Percentiles rank a stretch among this genome's conserved stretches.
These are phyloP conservation scores for Sula dactylatra DNA, from an alignment of 2,113 vertebrate species.

Conservation along the genomic window DNA sequence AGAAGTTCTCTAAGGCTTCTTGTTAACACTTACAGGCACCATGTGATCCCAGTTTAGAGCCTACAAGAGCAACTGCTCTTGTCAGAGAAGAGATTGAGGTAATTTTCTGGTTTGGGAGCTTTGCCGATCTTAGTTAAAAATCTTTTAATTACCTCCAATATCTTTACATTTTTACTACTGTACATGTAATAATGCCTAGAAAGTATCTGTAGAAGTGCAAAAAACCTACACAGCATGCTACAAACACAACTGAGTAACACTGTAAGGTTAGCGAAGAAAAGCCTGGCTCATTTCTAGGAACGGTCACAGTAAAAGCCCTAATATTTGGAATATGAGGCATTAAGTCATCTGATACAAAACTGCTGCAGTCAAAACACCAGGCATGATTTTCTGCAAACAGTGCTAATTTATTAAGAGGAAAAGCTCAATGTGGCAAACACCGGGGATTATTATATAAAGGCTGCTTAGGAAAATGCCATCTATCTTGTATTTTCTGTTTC, in stretches of 20 bases:
- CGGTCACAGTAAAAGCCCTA: not conserved
- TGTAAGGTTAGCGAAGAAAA: not conserved
- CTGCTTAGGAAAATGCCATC: not conserved
- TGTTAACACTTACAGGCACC: conserved; percentile 62
- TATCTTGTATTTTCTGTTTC: not conserved
- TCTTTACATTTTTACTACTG: not conserved
- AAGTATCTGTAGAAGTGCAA: not conserved
- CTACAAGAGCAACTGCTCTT: conserved; percentile 24
- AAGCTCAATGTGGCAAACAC: not conserved
- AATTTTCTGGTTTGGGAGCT: conserved; percentile 15
- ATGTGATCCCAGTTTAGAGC: not conserved
- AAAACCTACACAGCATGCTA: not conserved
- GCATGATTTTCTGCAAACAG: not conserved
- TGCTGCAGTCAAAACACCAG: not conserved
- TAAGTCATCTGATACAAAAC: not conserved
- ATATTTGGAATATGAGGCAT: not conserved
- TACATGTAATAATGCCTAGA: not conserved
- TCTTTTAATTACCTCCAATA: not conserved
- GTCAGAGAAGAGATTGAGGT: not conserved
- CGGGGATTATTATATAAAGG: not conserved
- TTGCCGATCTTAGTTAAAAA: not conserved
- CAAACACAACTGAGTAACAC: not conserved
- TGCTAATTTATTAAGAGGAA: not conserved
- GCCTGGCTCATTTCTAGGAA: not conserved
- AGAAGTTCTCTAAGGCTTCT: conserved; percentile 53